Evolutionary conservation across 2,888 invertebrate genomes (phyloP).

Genomic region (Melanchra persicariae): DNA sequence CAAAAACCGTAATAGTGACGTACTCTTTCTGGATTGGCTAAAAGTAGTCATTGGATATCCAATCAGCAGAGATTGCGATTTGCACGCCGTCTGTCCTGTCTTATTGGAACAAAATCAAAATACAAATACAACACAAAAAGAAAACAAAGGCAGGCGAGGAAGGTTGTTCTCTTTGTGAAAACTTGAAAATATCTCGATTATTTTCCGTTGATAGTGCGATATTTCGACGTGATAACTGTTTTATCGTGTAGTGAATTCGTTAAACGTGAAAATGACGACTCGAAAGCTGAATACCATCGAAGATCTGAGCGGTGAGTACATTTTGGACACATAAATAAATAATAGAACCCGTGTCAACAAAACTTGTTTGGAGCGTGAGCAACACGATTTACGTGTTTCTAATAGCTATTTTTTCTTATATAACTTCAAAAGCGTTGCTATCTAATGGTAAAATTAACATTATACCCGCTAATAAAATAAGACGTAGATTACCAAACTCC

Average conservation of each 20-base stretch:
- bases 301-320: conserved; percentile 87
- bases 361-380: conserved; percentile 72
- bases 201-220: conserved; percentile 66
- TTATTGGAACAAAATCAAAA: conserved; percentile 72
- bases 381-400: conserved; percentile 73
- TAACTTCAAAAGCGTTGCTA: background rate
- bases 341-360: conserved; percentile 74
- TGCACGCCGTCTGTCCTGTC: conserved; percentile 68
- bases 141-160: conserved; percentile 78
- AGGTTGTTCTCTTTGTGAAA: conserved; percentile 64
- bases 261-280: conserved; percentile 81
- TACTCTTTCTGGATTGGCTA: conserved; percentile 47
- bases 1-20: conserved; percentile 38
- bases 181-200: conserved; percentile 62
- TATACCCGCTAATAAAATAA: background rate
- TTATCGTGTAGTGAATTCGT: conserved; percentile 67
- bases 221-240: conserved; percentile 59
- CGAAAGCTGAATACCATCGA: conserved; percentile 88
- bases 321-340: conserved; percentile 77
- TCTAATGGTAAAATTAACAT: background rate
- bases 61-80: conserved; percentile 66
- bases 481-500: conserved; percentile 39
- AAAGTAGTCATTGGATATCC: conserved; percentile 30
- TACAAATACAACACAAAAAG: conserved; percentile 72
- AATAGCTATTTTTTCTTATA: conserved; percentile 24